Base-by-base conservation (phyloP, 2,888 invertebrate species). In the Eubasilissa splendida region DNA sequence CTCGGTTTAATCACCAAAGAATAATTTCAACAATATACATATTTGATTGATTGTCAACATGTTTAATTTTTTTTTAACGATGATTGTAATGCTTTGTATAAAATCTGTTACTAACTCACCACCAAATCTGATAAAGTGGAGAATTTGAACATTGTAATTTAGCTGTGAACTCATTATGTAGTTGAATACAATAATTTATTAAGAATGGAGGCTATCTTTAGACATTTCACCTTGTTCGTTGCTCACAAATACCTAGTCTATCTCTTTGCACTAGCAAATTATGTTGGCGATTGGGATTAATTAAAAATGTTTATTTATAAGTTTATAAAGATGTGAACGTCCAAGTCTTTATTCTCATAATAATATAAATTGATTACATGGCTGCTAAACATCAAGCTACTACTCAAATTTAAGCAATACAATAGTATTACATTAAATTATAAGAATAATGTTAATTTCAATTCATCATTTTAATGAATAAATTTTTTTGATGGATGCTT, bases 381-480 rank as follows among this genome's bases (percentile, higher is more conserved):
- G 79, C 80, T 82, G 65, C 73, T 82, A 75, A 75, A 80, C 79
- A 78, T 56, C 75, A 77, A 82, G 80, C 80, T 82, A 74, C 65
- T 77, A 80, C 82, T 82, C 82, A 80, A 82, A 74, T 70, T 80
- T 79, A 79, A 82, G 82, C 82, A 82, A 82, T 82, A 82, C 76
- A 76, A 80, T 82, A 80, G 77, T 68, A 68, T 77, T 77, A 79
- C 77, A 76, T 53, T 50, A 42, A 53, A 33, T 71, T 22, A 54
- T 71, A 71, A 71, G 71, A 22, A 63, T 52, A 52, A 50, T 42
- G 7, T 52, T 68, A 7, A 68, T 68, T 68, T 68, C 68, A 68
- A 68, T 12, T 52, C 42, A 9, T 52, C 33, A 50, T 42, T 68
- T 65, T 33, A 50, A 50, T 42, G 50, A 58, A n/a, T n/a, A 58